Evolutionary conservation across 1,140 invertebrate genomes (phyloP), one percentile per base, ranked within the genome.

Genomic region (Ostrea denselamellosa): DNA sequence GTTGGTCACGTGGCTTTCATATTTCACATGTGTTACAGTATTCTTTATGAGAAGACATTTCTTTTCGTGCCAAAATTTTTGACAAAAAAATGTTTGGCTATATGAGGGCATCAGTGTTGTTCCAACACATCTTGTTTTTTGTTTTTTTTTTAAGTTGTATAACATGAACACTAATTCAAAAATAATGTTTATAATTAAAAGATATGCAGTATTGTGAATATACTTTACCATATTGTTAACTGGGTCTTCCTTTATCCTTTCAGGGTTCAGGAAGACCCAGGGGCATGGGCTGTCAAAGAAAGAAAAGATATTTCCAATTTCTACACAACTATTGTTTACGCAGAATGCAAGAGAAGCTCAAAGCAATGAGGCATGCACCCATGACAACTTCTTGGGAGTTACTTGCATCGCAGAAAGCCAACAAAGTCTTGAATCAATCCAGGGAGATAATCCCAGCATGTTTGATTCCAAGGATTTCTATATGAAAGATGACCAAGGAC

Each of bases 241-340:
- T 52, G 52, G 82, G 52, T 83, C 82, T 83, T 83, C 52, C 82
- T 83, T 83, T 83, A 83, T 83, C 82, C 82, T 83, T 83, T 52
- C 82, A 83, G 82, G 82, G 82, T 83, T 83, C 52, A 54, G 82
- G 52, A 54, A 83, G 82, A n/a, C 52, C 44, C 68, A 77, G 68
- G 28, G 68, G 25, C 28, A 22, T 10, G 68, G 22, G 12, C 68
- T 14, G 68, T 12, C 25, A 77, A 77, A 34, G 68, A 77, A 77
- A 77, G 68, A 34, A 77, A 77, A 77, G 22, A 22, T 4, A n/a
- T 83, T 22, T 83, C 82, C 52, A 51, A 51, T 53, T 8, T 25
- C 19, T 53, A 44, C 34, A 5, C 82, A 0, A 5, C 17, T 7
- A 14, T 25, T 83, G n/a, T 52, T 10, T 54, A 19, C 53, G 19